These are phyloP conservation scores for Typhlomys cinereus DNA, from an alignment of 2,113 vertebrate species.

Conservation along the genomic window DNA sequence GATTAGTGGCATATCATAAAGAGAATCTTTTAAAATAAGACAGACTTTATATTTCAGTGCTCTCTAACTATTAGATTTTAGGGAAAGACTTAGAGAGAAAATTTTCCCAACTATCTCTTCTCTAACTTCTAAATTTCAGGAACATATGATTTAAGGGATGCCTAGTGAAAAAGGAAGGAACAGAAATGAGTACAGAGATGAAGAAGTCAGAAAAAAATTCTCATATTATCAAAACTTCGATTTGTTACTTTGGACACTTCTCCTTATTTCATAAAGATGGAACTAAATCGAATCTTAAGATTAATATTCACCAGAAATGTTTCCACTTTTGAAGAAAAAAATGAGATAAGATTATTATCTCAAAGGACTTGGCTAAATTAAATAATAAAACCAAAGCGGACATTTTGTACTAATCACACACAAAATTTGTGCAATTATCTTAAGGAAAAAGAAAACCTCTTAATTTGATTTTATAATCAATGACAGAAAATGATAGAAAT, in stretches of 20 bases:
- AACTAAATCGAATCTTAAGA: constrained; percentile 36
- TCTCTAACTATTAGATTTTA: not conserved
- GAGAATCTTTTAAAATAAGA: not conserved
- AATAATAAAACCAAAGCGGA: constrained; percentile 54
- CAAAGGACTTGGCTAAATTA: constrained; percentile 46
- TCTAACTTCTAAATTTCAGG: not conserved
- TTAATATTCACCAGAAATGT: constrained; percentile 26
- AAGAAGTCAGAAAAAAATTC: not conserved
- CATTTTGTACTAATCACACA: constrained; percentile 57
- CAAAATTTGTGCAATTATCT: not conserved
- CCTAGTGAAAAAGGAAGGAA: not conserved
- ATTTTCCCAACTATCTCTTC: not conserved
- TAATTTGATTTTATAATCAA: constrained; percentile 38
- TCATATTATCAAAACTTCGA: constrained; percentile 14
- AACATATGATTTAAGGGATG: not conserved
- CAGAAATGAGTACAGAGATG: not conserved
- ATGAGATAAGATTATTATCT: not conserved
- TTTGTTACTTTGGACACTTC: not conserved
- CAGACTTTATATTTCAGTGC: not conserved
- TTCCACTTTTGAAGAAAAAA: constrained; percentile 36
- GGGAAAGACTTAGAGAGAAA: not conserved
- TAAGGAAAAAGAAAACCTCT: constrained; percentile 1
- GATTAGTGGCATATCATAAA: not conserved
- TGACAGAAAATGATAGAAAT: constrained; percentile 44
- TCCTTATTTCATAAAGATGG: constrained; percentile 4